These are phyloP conservation scores for Leptogaster cylindrica DNA, from an alignment of 2,888 invertebrate genomes.

Conservation along the genomic window DNA sequence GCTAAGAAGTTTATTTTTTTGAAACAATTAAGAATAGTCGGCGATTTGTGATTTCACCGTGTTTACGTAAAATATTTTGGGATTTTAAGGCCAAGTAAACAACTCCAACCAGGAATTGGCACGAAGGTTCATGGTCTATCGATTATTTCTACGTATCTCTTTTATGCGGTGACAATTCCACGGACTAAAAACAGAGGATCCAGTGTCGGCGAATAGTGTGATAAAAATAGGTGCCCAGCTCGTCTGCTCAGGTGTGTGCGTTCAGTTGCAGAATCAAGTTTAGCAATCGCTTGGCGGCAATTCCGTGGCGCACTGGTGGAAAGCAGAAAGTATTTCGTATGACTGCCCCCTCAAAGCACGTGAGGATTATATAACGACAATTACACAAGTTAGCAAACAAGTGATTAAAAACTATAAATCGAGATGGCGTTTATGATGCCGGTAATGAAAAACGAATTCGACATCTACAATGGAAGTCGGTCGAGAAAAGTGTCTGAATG, in stretches of 20 bases:
- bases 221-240: background rate
- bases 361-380: conserved; percentile 18
- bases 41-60: background rate
- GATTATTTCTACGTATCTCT: background rate
- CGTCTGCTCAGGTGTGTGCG: conserved; percentile 10
- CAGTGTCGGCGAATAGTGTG: background rate
- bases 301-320: conserved; percentile 11
- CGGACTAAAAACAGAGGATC: background rate
- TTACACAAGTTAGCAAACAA: background rate
- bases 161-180: background rate
- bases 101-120: background rate
- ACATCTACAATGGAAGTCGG: conserved; percentile 83
- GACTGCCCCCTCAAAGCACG: conserved; percentile 29
- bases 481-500: conserved; percentile 78
- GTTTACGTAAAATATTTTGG: too few relatives aligned
- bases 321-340: too few relatives aligned
- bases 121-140: conserved; percentile 10
- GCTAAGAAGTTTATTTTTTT: background rate
- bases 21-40: background rate
- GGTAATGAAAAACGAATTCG: conserved; percentile 91
- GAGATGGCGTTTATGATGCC: conserved; percentile 95
- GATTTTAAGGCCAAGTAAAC: too few relatives aligned
- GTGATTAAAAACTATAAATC: background rate
- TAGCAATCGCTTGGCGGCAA: background rate
- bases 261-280: conserved; percentile 19